Conservation (phyloP, 2,888 invertebrate species). For the Philaethria dido region DNA sequence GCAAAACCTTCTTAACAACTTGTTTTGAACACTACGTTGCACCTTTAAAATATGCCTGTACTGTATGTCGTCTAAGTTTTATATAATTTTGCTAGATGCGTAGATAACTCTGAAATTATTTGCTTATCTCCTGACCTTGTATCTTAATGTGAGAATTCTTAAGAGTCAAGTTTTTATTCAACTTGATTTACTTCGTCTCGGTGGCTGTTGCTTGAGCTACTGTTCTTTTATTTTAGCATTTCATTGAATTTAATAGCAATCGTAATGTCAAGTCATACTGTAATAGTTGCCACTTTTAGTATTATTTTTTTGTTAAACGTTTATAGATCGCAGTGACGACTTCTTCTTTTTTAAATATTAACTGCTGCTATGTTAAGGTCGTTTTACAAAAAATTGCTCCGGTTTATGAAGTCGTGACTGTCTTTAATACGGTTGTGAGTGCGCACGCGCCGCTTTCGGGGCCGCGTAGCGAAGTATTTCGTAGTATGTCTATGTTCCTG, state of each 20-base stretch:
- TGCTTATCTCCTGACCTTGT: conserved; percentile 58
- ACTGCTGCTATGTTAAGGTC: conserved; percentile 58
- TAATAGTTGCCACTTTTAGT: neutral
- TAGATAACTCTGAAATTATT: conserved; percentile 41
- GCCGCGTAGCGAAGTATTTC: conserved; percentile 66
- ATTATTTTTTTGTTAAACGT: conserved; percentile 4
- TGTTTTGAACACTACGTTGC: conserved; percentile 52
- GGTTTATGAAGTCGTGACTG: conserved; percentile 73
- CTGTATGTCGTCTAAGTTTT: conserved; percentile 58
- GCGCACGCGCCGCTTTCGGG: conserved; percentile 75
- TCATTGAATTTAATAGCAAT: neutral
- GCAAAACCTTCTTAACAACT: conserved; percentile 62
- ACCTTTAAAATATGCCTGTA: conserved; percentile 42
- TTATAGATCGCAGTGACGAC: conserved; percentile 41
- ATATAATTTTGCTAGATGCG: conserved; percentile 38
- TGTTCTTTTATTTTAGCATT: conserved; percentile 44
- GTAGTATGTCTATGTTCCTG: conserved; percentile 65
- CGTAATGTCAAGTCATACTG: conserved; percentile 7
- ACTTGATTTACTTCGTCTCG: conserved; percentile 67
- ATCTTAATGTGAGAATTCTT: conserved; percentile 72
- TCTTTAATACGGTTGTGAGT: conserved; percentile 57
- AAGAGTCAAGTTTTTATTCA: conserved; percentile 56
- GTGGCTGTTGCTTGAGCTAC: conserved; percentile 45
- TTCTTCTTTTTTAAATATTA: conserved; percentile 45
- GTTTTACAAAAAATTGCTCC: conserved; percentile 62